Percentiles rank a stretch among this genome's conserved stretches.
These are phyloP conservation scores for Hydractinia echinata DNA, from an alignment of 30 jellyfish, hydroid and myxozoan genomes.

Conservation along the genomic window DNA sequence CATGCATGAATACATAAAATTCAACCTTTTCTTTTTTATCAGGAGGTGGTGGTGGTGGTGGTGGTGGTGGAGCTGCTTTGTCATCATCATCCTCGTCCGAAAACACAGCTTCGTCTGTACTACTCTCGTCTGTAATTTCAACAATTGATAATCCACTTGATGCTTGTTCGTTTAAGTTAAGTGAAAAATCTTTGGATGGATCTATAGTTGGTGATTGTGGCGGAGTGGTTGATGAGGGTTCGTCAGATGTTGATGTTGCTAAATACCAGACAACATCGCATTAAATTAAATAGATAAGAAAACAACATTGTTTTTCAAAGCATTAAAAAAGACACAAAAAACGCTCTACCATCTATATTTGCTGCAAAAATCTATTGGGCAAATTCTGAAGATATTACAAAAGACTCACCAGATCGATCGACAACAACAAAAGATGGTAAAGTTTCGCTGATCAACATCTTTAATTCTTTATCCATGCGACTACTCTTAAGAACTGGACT, in stretches of 20 bases:
- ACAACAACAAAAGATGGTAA: slow-evolving; percentile 33
- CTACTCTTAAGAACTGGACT: slow-evolving; percentile 68
- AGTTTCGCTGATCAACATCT: slow-evolving; percentile 57
- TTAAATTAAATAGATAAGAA: neutral
- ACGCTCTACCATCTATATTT: neutral
- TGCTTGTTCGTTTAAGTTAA: slow-evolving; percentile 20
- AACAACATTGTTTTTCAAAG: neutral
- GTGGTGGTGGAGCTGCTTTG: slow-evolving; percentile 39
- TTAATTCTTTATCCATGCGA: slow-evolving; percentile 69
- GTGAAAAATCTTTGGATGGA: slow-evolving; percentile 33
- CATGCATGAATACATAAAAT: too few species aligned
- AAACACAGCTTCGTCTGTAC: slow-evolving; percentile 86
- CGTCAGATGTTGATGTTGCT: slow-evolving; percentile 52
- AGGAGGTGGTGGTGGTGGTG: slow-evolving; percentile 56
- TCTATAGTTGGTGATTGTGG: slow-evolving; percentile 69
- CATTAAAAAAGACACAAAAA: neutral
- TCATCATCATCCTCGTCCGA: slow-evolving; percentile 86
- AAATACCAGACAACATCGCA: neutral
- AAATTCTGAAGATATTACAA: too few species aligned
- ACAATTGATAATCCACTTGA: slow-evolving; percentile 32
- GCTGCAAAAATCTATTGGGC: neutral
- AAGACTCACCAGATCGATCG: slow-evolving; percentile 5
- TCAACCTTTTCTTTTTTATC: slow-evolving; percentile 28
- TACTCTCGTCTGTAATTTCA: slow-evolving; percentile 45
- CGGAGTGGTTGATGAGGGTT: slow-evolving; percentile 47